These are phyloP conservation scores for Drosophila ambigua DNA, from an alignment of 1,140 invertebrate genomes.

Conservation along the genomic window DNA sequence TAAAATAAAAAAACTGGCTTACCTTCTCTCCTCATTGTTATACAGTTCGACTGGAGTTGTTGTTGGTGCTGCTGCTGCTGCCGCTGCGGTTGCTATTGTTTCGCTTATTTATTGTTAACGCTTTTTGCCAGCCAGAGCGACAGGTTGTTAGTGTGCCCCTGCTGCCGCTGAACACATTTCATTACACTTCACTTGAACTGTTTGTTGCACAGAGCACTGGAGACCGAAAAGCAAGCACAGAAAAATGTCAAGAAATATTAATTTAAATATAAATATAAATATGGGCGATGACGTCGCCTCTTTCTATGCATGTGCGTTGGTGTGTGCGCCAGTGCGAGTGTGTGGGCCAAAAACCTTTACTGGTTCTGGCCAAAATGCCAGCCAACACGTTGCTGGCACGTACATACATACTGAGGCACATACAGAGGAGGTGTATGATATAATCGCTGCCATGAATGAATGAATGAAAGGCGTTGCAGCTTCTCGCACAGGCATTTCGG, in stretches of 20 bases:
- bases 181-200: constrained; percentile 61
- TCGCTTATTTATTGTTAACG: constrained; percentile 79
- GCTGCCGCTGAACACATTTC: constrained; percentile 67
- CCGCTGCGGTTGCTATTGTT: constrained; percentile 60
- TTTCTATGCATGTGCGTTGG: constrained; percentile 41
- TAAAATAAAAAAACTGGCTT: constrained; percentile 75
- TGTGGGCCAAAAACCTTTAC: constrained; percentile 57
- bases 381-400: constrained; percentile 57
- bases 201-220: constrained; percentile 25
- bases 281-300: constrained; percentile 55
- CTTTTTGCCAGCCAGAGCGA: constrained; percentile 74
- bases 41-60: constrained; percentile 65
- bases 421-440: constrained; percentile 52
- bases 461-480: constrained; percentile 68
- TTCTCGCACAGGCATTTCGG: constrained; percentile 44
- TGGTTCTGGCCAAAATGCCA: constrained; percentile 73
- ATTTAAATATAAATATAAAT: constrained; percentile 28
- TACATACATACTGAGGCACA: constrained; percentile 4
- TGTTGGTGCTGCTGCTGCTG: constrained; percentile 25
- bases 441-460: constrained; percentile 69
- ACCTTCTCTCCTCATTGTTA: constrained; percentile 81
- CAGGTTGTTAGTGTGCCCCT: constrained; percentile 70
- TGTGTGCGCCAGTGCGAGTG: constrained; percentile 16
- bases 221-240: constrained; percentile 39
- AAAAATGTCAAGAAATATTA: constrained; percentile 30